These are phyloP conservation scores for Umimayanthus chanpuru DNA, from an alignment of 92 coral and sea anemone species.

Conservation along the genomic window DNA sequence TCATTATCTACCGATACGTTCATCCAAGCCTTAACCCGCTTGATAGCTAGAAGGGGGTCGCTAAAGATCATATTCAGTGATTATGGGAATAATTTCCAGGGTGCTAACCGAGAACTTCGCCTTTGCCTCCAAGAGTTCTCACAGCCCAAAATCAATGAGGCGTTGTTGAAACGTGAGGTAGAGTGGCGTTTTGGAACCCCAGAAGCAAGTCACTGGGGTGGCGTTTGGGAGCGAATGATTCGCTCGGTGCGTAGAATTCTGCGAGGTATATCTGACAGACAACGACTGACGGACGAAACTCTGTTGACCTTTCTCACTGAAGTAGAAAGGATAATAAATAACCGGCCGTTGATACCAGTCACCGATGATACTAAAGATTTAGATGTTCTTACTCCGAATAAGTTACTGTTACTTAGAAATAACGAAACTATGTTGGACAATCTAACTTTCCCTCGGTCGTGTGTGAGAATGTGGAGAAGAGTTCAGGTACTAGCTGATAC, in stretches of 20 bases:
- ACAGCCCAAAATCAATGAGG: background rate
- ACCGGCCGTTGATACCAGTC: conserved; percentile 45
- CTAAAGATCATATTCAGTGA: background rate
- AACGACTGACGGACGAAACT: conserved; percentile 50
- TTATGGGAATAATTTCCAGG: background rate
- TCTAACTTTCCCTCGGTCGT: background rate
- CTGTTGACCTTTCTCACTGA: conserved; percentile 54
- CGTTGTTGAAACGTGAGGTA: background rate
- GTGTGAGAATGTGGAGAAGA: background rate
- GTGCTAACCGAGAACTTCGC: background rate
- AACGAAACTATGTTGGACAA: background rate
- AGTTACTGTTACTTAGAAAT: conserved; percentile 39
- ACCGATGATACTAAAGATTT: conserved; percentile 43
- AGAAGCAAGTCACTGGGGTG: too few species aligned
- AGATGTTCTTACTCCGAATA: too few species aligned
- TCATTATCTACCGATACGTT: background rate
- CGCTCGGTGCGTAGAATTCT: conserved; percentile 50
- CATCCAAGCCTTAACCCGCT: background rate
- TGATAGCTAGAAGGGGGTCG: background rate
- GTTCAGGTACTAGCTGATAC: background rate
- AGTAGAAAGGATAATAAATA: conserved; percentile 58
- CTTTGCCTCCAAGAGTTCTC: background rate
- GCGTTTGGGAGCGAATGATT: conserved; percentile 64
- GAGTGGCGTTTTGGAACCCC: conserved; percentile 47
- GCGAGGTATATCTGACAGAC: conserved; percentile 26